phyloP scores from a whole-genome alignment of 2,797 vertebrate genomes.

The Pteropus rufus region DNA sequence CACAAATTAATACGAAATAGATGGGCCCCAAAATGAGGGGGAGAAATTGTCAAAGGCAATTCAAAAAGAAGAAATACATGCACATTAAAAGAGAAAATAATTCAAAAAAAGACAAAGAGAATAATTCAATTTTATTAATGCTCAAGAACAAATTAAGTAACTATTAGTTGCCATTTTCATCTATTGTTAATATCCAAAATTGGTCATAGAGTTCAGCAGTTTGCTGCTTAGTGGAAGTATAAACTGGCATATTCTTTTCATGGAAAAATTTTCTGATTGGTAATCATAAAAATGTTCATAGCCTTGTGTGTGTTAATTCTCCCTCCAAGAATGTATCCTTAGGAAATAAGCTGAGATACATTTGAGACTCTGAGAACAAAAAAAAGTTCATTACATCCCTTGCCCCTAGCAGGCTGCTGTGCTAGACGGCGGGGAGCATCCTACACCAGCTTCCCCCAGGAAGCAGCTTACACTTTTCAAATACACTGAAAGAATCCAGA shows the following conservation, averaged over 20 bases:
- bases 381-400: not conserved
- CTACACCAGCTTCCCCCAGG: not conserved
- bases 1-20: not conserved
- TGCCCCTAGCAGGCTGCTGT: not conserved
- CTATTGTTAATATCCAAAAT: not conserved
- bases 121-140: not conserved
- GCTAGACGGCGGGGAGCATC: not conserved
- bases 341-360: not conserved
- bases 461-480: conserved; percentile 45
- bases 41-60: not conserved
- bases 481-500: conserved; percentile 63
- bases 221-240: not conserved
- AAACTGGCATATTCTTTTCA: not conserved
- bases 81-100: not conserved
- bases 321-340: not conserved
- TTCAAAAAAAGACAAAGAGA: not conserved
- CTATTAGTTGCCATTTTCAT: not conserved
- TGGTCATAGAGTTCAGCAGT: not conserved
- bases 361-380: not conserved
- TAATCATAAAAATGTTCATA: conserved; percentile 30
- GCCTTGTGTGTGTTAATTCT: not conserved
- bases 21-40: not conserved
- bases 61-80: not conserved
- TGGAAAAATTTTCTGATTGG: conserved; percentile 2
- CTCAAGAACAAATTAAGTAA: not conserved